These are phyloP conservation scores for Oeneis ivallda DNA, from an alignment of 2,888 invertebrate genomes.

Conservation along the genomic window DNA sequence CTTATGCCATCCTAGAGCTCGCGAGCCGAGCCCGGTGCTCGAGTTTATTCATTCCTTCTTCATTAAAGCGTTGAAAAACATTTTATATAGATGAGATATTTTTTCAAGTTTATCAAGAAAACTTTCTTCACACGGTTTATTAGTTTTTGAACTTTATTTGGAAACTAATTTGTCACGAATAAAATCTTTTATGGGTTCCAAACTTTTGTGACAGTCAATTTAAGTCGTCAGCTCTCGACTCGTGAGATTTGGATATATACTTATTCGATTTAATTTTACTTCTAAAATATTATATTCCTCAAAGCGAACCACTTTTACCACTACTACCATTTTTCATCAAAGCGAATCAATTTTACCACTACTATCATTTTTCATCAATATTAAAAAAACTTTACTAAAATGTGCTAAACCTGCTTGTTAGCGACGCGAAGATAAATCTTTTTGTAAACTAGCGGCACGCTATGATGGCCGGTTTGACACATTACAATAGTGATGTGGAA, in stretches of 20 bases:
- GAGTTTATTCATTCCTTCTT: conserved; percentile 13
- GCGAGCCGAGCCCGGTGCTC: conserved; percentile 3
- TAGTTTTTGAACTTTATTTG: neutral
- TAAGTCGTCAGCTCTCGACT: neutral
- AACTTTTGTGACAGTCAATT: neutral
- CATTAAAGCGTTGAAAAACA: neutral
- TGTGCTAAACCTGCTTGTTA: too few relatives aligned
- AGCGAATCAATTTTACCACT: too few relatives aligned
- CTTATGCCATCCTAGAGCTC: conserved; percentile 15
- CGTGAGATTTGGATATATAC: neutral
- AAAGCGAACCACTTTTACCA: too few relatives aligned
- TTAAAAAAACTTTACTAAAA: neutral
- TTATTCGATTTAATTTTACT: neutral
- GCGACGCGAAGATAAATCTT: too few relatives aligned
- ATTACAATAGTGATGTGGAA: too few relatives aligned
- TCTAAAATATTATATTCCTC: neutral
- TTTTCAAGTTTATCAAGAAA: neutral
- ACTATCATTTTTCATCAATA: neutral
- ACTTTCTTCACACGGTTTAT: neutral
- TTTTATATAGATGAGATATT: neutral
- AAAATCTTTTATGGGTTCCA: conserved; percentile 1
- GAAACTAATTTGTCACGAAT: neutral
- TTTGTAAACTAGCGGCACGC: too few relatives aligned
- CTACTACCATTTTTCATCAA: neutral
- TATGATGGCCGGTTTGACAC: too few relatives aligned